A percentile compares a stretch with the other conserved stretches of the same genome.
phyloP scores from a whole-genome alignment of 2,797 vertebrate genomes.

The Graptemys geographica region DNA sequence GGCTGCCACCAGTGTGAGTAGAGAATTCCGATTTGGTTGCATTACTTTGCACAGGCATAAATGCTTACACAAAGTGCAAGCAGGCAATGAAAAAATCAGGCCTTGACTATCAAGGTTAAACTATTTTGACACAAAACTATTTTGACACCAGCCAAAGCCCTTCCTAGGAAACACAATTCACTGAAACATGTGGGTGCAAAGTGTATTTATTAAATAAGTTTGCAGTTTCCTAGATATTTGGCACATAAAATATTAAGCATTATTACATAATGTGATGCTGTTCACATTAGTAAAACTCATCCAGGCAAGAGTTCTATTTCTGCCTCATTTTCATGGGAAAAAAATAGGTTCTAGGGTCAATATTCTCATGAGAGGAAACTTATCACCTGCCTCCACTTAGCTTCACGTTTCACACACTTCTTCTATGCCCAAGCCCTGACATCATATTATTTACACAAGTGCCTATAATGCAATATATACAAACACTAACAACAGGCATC shows the following conservation, averaged over 20 bases:
- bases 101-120: slow-evolving; percentile 21
- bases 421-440: not conserved
- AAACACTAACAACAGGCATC: not conserved
- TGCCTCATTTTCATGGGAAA: not conserved
- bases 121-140: slow-evolving; percentile 32
- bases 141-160: not conserved
- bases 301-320: not conserved
- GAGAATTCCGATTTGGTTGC: slow-evolving; percentile 51
- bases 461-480: not conserved
- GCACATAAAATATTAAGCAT: not conserved
- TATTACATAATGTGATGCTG: not conserved
- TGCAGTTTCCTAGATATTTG: not conserved
- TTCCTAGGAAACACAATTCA: slow-evolving; percentile 2
- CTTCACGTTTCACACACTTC: rapidly evolving
- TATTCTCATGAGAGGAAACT: not conserved
- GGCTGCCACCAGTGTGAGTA: slow-evolving; percentile 6
- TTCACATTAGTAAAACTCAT: not conserved
- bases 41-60: slow-evolving; percentile 46
- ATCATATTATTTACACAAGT: not conserved
- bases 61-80: slow-evolving; percentile 36
- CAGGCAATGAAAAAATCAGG: slow-evolving; percentile 32
- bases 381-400: not conserved
- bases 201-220: not conserved
- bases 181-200: not conserved
- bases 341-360: not conserved